phyloP scores from a whole-genome alignment of 2,888 invertebrate species.

The Enchytraeus crypticus region DNA sequence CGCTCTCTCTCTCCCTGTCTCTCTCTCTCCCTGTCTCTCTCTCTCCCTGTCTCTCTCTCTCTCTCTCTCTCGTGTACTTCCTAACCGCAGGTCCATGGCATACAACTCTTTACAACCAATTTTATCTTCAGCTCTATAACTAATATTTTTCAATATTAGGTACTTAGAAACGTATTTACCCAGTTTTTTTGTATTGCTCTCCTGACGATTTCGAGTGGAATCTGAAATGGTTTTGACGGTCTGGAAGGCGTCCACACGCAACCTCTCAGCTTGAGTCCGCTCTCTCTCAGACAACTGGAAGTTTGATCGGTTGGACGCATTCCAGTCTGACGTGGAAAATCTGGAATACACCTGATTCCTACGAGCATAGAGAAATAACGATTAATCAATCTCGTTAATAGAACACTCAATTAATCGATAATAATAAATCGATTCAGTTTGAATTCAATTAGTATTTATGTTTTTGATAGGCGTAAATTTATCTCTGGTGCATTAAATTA shows the following conservation, averaged over 20 bases:
- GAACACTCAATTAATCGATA: too few relatives aligned
- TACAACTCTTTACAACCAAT: neutral
- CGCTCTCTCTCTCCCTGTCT: too few relatives aligned
- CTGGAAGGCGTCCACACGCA: conserved; percentile 46
- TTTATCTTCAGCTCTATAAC: neutral
- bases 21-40: too few relatives aligned
- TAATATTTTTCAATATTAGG: too few relatives aligned
- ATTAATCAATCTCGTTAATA: too few relatives aligned
- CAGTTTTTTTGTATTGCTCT: conserved; percentile 74
- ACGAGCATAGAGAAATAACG: conserved; percentile 5
- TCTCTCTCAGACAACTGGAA: conserved; percentile 80
- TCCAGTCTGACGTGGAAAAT: conserved; percentile 84
- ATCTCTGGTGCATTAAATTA: too few relatives aligned
- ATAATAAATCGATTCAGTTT: too few relatives aligned
- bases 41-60: too few relatives aligned
- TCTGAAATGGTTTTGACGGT: conserved; percentile 50
- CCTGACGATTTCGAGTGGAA: conserved; percentile 48
- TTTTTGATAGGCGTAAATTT: too few relatives aligned
- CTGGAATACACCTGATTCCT: conserved; percentile 60
- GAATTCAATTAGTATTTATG: too few relatives aligned
- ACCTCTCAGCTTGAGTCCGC: conserved; percentile 56
- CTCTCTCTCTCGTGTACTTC: too few relatives aligned
- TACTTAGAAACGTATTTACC: conserved; percentile 54
- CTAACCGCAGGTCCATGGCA: too few relatives aligned
- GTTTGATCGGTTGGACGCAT: conserved; percentile 65